Conservation (phyloP, 2,888 invertebrate genomes). For the Poecilus cupreus region DNA sequence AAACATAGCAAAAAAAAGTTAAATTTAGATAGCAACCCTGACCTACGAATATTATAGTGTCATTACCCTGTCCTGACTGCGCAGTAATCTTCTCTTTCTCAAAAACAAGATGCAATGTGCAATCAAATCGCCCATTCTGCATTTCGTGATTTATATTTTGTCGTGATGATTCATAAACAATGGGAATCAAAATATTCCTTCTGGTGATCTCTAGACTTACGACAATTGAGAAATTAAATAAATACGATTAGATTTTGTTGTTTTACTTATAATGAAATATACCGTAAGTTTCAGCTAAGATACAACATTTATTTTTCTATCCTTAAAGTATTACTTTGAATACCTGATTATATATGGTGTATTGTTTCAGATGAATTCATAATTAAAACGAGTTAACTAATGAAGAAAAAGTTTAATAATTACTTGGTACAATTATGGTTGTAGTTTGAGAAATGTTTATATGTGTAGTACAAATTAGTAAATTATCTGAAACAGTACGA, state of each 20-base stretch:
- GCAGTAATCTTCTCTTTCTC: not conserved
- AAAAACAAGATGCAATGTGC: slow-evolving; percentile 27
- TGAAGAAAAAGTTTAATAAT: no score
- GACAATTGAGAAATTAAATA: not conserved
- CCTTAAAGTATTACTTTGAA: no score
- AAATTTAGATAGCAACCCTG: slow-evolving; percentile 52
- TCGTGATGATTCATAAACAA: slow-evolving; percentile 12
- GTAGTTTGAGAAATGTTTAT: no score
- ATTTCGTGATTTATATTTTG: slow-evolving; percentile 11
- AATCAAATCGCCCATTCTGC: not conserved
- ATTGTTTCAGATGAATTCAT: no score
- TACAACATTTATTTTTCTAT: no score
- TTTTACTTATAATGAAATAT: no score
- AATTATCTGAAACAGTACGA: no score
- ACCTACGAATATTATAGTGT: slow-evolving; percentile 49
- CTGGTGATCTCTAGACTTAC: not conserved
- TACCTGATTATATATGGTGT: no score
- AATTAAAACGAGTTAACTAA: no score
- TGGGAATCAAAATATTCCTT: not conserved
- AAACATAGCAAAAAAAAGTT: slow-evolving; percentile 22
- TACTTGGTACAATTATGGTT: no score
- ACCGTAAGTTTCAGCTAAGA: no score
- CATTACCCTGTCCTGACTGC: slow-evolving; percentile 29
- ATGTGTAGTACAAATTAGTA: no score
- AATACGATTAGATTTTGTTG: not conserved